These are phyloP conservation scores for Scolopax rusticola DNA, from an alignment of 2,797 vertebrate genomes.

Conservation along the genomic window DNA sequence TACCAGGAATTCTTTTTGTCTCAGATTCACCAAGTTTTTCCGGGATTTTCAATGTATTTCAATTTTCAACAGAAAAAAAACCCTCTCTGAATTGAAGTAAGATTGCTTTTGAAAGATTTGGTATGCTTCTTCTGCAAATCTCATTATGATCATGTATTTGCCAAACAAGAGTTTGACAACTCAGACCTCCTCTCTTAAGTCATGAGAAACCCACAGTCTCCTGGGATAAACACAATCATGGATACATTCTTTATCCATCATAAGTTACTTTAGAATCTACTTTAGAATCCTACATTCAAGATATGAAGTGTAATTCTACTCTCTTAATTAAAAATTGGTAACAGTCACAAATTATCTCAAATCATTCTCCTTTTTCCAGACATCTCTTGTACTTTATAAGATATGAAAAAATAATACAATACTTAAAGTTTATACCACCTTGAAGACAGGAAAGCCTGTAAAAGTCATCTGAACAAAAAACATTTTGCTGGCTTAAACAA, in stretches of 20 bases:
- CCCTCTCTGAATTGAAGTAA: not conserved
- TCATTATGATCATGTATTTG: not conserved
- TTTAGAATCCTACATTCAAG: not conserved
- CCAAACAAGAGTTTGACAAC: not conserved
- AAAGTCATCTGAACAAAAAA: not conserved
- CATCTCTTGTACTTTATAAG: not conserved
- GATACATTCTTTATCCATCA: not conserved
- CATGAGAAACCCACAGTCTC: not conserved
- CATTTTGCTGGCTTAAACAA: not conserved
- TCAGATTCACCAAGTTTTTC: not conserved
- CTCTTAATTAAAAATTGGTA: not conserved
- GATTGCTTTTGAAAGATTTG: not conserved
- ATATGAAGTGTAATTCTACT: not conserved
- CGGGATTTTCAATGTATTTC: not conserved
- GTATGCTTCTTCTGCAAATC: not conserved
- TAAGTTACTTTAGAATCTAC: not conserved
- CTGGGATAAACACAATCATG: not conserved
- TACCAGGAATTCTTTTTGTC: not conserved
- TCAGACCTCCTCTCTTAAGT: not conserved
- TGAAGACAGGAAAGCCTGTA: not conserved
- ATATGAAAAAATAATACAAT: not conserved
- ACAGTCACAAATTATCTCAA: not conserved
- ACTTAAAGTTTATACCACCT: not conserved
- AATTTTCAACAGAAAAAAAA: not conserved
- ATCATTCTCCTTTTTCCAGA: not conserved